Evolutionary conservation across 1,140 invertebrate genomes (phyloP), one percentile per base, ranked within the genome.

Genomic region (Cardiocondyla obscurior): DNA sequence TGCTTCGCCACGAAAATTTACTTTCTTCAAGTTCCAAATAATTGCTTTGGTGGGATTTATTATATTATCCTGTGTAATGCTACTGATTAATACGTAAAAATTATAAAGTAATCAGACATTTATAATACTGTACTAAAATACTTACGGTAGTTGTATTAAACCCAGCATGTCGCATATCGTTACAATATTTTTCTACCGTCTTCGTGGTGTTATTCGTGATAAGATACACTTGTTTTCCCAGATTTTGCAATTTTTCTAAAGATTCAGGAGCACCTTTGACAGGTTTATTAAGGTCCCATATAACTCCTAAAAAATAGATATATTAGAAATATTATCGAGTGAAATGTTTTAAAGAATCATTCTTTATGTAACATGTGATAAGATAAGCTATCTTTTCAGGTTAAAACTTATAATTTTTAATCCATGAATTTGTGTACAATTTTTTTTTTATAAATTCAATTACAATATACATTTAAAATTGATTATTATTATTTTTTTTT

Each of bases 201-300:
- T 30, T 93, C 77, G 94, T 89, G 76, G 94, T 95, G 90, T 98
- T 98, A 89, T 98, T 98, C 1, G 97, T 96, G 0, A 97, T 94
- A 81, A 96, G 96, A 72, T 96, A 94, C 0, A 97, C 91, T 60
- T 94, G 94, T 90, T 98, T 98, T 1, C 96, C 96, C 58, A 95
- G 87, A 5, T 94, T 85, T 79, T 95, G 91, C 42, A 97, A 94
- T 30, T 93, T 91, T 14, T 90, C 89, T 53, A 96, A 92, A 28
- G 95, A 94, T 3, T 95, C 93, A 0, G 94, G 89, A 1, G 94
- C 94, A 1, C 95, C 94, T 3, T 94, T 92, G 0, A 96, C 91
- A 0, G 93, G 88, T 0, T 86, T 74, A 46, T 88, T 84, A 2
- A 88, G 89, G 3, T 83, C 65, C 95, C 96, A 96, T 22, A 97